Evolutionary conservation across 2,797 vertebrate species (phyloP).

Genomic region (Platyrinchus mystaceus): DNA sequence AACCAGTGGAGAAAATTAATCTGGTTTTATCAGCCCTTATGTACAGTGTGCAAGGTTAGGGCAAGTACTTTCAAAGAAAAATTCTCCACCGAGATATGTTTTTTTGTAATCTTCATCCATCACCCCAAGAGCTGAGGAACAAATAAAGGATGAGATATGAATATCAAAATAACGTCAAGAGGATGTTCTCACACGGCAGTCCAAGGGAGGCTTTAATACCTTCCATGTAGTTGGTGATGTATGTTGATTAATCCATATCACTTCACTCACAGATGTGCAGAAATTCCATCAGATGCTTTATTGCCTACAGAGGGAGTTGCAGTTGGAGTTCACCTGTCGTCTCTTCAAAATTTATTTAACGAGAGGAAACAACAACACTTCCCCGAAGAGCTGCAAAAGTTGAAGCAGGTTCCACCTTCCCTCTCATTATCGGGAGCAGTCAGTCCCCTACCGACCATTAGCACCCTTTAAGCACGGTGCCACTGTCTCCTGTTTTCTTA

Average conservation of each 20-base stretch:
- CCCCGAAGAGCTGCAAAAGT: constrained; percentile 29
- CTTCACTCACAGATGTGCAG: constrained; percentile 52
- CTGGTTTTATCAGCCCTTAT: not conserved
- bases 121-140: not conserved
- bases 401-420: not conserved
- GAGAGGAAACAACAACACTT: constrained; percentile 20
- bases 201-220: not conserved
- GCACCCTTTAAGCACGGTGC: not conserved
- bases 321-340: constrained; percentile 60
- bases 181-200: not conserved
- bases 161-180: constrained; percentile 7
- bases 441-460: not conserved
- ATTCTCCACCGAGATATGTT: not conserved
- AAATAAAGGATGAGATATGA: not conserved
- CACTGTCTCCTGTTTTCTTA: not conserved
- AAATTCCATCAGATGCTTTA: constrained; percentile 52
- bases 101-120: not conserved
- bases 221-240: not conserved
- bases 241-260: constrained; percentile 44
- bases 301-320: constrained; percentile 61
- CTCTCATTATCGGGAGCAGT: not conserved
- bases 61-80: not conserved
- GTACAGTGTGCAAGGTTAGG: not conserved
- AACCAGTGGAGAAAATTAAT: not conserved
- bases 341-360: constrained; percentile 60